Evolutionary conservation across 1,140 invertebrate species (phyloP).

Genomic region (Onthophagus taurus): DNA sequence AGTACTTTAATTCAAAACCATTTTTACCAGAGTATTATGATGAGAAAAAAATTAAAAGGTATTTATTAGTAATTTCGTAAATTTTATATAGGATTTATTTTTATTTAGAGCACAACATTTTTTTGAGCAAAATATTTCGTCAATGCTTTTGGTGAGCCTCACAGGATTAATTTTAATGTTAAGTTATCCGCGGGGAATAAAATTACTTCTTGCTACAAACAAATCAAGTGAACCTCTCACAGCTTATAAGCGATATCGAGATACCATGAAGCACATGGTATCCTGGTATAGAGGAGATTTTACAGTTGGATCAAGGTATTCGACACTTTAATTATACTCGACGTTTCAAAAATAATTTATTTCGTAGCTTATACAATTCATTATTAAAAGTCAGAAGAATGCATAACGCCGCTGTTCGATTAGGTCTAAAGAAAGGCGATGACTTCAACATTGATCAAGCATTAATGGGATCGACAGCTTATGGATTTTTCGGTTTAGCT

Average conservation of each 20-base stretch:
- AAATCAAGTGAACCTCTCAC: background rate
- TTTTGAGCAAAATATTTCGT: background rate
- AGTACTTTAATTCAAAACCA: no score
- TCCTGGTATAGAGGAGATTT: constrained; percentile 5
- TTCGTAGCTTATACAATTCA: no score
- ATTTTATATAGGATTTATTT: no score
- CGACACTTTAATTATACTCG: background rate
- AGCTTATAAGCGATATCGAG: background rate
- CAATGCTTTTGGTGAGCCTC: background rate
- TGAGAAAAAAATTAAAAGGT: no score
- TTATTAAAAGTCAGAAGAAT: no score
- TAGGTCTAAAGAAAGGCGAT: no score
- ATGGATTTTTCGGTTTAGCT: background rate
- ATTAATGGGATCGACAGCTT: no score
- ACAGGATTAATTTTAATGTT: background rate
- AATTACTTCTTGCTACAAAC: background rate
- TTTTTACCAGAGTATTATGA: no score
- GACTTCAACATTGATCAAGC: no score
- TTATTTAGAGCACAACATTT: background rate
- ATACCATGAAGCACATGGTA: background rate
- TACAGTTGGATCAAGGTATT: background rate
- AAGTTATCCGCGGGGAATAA: background rate
- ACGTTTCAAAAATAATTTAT: background rate
- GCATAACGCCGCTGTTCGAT: no score
- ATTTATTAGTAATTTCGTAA: no score